Evolutionary conservation across 2,888 invertebrate genomes (phyloP), one percentile per base, ranked within the genome.

Genomic region (Tanypteryx hageni): DNA sequence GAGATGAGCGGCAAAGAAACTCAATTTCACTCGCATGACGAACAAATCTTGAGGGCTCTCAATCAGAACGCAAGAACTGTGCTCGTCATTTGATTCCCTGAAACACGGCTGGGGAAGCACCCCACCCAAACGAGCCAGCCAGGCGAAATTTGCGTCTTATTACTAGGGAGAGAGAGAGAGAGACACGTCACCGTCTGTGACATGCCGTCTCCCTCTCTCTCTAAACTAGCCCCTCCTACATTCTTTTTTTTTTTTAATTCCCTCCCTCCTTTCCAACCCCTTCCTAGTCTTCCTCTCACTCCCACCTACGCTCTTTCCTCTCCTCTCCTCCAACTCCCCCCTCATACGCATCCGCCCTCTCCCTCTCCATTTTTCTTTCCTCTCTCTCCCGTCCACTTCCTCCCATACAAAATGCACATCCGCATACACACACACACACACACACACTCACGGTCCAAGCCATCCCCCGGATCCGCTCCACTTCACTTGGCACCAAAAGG

Each of bases 11-110:
- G 61, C n/a, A 64, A 68, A 89, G 89, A 89, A 89, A 89, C 89
- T 68, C 89, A 89, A 89, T 89, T 89, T 89, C 89, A 61, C 89
- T 89, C 89, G 89, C 89, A 89, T 89, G 89, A 89, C 89, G 89
- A 89, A 64, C 27, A 89, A 89, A 89, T 89, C 89, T 68, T 10
- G 89, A 89, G 89, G 89, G 64, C 56, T 61, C 89, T 89, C 89
- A 64, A 89, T 68, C 64, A 68, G 68, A 64, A 59, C 27, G 59
- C 44, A 89, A 89, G 64, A 58, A 64, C 61, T 89, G 18, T 31
- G 64, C 44, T 18, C 44, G 89, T 64, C 68, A 68, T 68, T 68
- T 68, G 89, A 89, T 89, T 89, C 89, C 44, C 64, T 4, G 27
- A 27, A n/a, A n/a, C 86, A 61, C 86, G 86, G 31, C 58, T 18